Evolutionary conservation across 1,140 invertebrate genomes (phyloP), one percentile per base, ranked within the genome.

Genomic region (Brachionus sp.): DNA sequence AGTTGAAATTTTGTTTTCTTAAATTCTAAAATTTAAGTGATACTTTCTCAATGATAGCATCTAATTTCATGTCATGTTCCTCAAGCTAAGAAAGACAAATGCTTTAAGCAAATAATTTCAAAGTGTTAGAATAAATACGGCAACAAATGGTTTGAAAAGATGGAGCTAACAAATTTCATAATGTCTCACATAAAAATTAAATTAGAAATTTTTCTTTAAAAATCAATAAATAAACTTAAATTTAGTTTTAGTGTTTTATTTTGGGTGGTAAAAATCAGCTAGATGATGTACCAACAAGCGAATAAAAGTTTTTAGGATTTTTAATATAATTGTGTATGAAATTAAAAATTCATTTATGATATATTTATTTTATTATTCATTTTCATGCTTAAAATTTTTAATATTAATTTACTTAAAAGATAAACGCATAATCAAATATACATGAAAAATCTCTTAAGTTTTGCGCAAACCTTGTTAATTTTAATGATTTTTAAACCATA

Each of bases 91-190:
- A n/a, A 12, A 50, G 44, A 50, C 44, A 50, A 50, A 50, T 50
- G 44, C 44, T 50, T 57, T 19, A 57, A 57, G 50, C 50, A 57
- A 19, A 19, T 19, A 57, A 57, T 57, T 57, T 57, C 3, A 23
- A 57, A 57, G 19, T 25, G 50, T 25, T 19, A 57, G 19, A 57
- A 57, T 23, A 57, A 57, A 57, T 57, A 57, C 50, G 19, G 50
- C 50, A 57, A 57, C 50, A 57, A 57, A 19, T 57, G 50, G 50
- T 57, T 16, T 57, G 9, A 19, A 19, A 57, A 57, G 9, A 57
- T 57, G 50, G n/a, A 57, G 50, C 50, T 25, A 57, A 57, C n/a
- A 42, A 57, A 57, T 57, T 57, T 57, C 50, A 57, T 57, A 57
- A 57, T 57, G 19, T 57, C 50, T 57, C 50, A 57, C 50, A 57